A percentile compares a stretch with the other conserved stretches of the same genome.
phyloP scores from a whole-genome alignment of 2,888 invertebrate species.

The Tetropium fuscum region DNA sequence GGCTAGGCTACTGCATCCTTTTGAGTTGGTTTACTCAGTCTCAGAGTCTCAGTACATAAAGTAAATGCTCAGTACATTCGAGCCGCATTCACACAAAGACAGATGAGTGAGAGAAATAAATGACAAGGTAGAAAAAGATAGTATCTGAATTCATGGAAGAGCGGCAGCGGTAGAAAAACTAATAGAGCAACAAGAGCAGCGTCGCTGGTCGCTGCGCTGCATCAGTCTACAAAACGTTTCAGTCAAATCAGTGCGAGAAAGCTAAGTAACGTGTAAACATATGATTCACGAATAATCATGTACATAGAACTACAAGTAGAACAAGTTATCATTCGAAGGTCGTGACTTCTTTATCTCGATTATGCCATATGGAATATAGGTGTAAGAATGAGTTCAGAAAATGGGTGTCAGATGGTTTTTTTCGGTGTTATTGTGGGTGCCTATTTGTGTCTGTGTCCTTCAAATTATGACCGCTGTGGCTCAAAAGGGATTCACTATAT shows the following conservation, averaged over 20 bases:
- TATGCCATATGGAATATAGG: conserved; percentile 33
- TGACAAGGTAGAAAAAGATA: conserved; percentile 12
- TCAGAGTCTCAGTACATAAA: too few relatives aligned
- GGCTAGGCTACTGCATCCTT: too few relatives aligned
- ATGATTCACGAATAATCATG: conserved; percentile 28
- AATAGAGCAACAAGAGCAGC: too few relatives aligned
- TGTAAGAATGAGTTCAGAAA: conserved; percentile 47
- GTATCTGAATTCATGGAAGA: conserved; percentile 3
- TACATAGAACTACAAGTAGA: conserved; percentile 22
- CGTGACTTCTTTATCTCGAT: conserved; percentile 20
- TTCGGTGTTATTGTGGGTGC: conserved; percentile 47
- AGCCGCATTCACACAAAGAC: conserved; percentile 39
- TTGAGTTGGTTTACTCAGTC: too few relatives aligned
- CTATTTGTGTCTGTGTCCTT: conserved; percentile 42
- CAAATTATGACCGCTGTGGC: conserved; percentile 37
- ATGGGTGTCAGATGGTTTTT: conserved; percentile 45
- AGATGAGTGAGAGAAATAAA: conserved; percentile 19
- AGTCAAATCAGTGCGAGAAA: conserved; percentile 3
- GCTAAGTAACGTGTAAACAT: neutral
- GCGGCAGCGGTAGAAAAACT: conserved; percentile 6
- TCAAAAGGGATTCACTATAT: conserved; percentile 64
- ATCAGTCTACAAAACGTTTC: conserved; percentile 6
- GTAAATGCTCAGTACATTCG: too few relatives aligned
- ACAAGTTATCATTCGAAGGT: conserved; percentile 26
- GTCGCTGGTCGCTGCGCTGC: too few relatives aligned